phyloP scores from a whole-genome alignment of 2,113 vertebrate species.

The Nyctibius bracteatus region DNA sequence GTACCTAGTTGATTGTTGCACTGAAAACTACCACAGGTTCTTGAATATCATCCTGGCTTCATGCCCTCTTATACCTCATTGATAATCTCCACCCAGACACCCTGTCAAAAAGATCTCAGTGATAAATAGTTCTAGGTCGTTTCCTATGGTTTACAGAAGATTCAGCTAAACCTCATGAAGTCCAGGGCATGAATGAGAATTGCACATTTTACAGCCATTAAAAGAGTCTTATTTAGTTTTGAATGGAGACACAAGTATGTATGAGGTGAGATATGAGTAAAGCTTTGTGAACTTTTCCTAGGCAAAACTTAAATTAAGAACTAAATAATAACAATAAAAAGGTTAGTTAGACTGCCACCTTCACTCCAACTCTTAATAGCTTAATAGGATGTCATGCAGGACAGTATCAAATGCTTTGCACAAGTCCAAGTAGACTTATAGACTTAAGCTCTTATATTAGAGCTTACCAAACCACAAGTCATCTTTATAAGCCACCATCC shows the following conservation, averaged over 20 bases:
- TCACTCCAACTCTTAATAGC: background rate
- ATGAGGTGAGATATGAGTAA: background rate
- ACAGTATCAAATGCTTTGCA: too few species aligned
- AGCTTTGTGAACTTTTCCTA: background rate
- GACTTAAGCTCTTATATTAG: too few species aligned
- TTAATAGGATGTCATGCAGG: too few species aligned
- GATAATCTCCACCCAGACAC: background rate
- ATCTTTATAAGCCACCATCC: background rate
- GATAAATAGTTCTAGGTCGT: background rate
- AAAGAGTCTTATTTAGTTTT: background rate
- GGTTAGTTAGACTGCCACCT: background rate
- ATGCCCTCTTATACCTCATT: rapidly evolving
- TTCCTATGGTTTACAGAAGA: background rate
- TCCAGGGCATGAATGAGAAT: background rate
- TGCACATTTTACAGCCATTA: background rate
- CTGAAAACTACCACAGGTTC: background rate
- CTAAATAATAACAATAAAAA: constrained; percentile 4
- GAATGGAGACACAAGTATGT: background rate
- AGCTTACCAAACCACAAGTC: background rate
- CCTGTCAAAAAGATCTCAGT: rapidly evolving
- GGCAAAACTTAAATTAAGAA: background rate
- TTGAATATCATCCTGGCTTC: background rate
- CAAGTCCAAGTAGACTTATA: too few species aligned
- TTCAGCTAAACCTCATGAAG: background rate
- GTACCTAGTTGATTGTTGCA: background rate